Evolutionary conservation across 1,140 invertebrate species (phyloP).

Genomic region (Aricia agestis): DNA sequence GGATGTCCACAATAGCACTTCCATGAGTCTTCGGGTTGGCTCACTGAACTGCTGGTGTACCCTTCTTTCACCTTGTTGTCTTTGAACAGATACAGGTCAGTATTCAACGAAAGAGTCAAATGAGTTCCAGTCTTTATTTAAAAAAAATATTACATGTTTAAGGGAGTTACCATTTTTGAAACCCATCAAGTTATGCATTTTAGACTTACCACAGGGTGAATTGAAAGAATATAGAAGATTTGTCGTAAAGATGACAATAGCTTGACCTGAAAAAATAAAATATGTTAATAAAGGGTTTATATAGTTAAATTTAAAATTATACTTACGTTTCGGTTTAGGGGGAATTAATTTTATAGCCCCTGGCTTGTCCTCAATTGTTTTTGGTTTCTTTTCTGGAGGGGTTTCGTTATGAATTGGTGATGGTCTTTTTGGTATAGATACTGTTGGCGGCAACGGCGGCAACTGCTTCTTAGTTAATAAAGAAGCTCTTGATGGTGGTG

Average conservation of each 20-base stretch:
- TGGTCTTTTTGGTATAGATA: slow-evolving; percentile 77
- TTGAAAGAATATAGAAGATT: slow-evolving; percentile 17
- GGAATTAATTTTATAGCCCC: slow-evolving; percentile 90
- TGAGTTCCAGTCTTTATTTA: slow-evolving; percentile 67
- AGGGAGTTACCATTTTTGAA: slow-evolving; percentile 33
- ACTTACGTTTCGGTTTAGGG: slow-evolving; percentile 93
- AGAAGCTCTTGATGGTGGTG: slow-evolving; percentile 81
- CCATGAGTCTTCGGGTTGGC: slow-evolving; percentile 39
- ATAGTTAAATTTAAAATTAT: slow-evolving; percentile 44
- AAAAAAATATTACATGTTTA: slow-evolving; percentile 56
- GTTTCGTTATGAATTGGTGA: slow-evolving; percentile 78
- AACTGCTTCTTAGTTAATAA: slow-evolving; percentile 78
- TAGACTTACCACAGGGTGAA: slow-evolving; percentile 63
- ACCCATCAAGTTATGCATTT: slow-evolving; percentile 68
- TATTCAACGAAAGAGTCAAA: slow-evolving; percentile 57
- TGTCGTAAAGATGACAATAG: slow-evolving; percentile 32
- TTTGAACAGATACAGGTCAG: slow-evolving; percentile 59
- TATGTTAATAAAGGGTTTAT: slow-evolving; percentile 43
- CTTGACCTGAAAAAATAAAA: slow-evolving; percentile 65
- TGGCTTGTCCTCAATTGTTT: slow-evolving; percentile 81
- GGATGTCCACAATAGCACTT: slow-evolving; percentile 41
- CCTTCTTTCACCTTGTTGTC: slow-evolving; percentile 40
- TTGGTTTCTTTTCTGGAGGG: slow-evolving; percentile 86
- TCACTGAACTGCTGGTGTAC: slow-evolving; percentile 39
- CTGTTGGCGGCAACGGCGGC: slow-evolving; percentile 66